Evolutionary conservation across 2,888 invertebrate genomes (phyloP), one percentile per base, ranked within the genome.

Genomic region (Dynastes hyllus): DNA sequence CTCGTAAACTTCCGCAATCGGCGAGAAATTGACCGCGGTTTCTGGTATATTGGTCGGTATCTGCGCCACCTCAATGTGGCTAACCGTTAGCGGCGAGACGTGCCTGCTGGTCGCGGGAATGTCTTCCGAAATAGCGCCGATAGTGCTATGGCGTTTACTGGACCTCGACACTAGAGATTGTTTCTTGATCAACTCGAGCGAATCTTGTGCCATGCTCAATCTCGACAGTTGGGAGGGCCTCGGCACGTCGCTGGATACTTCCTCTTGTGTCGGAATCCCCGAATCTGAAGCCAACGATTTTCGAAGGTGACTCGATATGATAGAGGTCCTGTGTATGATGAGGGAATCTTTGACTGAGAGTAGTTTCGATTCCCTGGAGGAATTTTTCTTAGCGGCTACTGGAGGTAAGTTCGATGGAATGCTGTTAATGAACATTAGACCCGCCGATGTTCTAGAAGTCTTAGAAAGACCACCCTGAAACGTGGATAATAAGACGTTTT

Each of bases 31-130:
- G n/a, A 81, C 79, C 2, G 71, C 37, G 0, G 76, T 78, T 67
- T 78, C 79, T 40, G 61, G 77, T 11, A 55, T 58, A 29, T 73
- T 29, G 2, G 37, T 81, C 71, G 65, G 83, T 37, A 82, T 78
- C 22, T 82, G 81, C 51, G 84, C 81, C n/a, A 86, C 79, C 81
- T 86, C 84, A n/a, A 85, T 81, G 29, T 84, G 84, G 9, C 85
- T 84, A 6, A 69, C 32, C 13, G 75, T 80, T 1, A 40, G 58
- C 4, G 80, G 80, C 29, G 78, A 78, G 29, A 77, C 69, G 22
- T 71, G 66, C 40, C 77, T 78, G 16, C 65, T 58, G 29, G 80
- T 63, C 22, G 55, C 45, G n/a, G 51, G 61, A 4, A 70, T 29
- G 16, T 45, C 53, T 27, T 53, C 55, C 51, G 32, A 5, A 16